Evolutionary conservation across 2,888 invertebrate genomes (phyloP).

Genomic region (Anarsia innoxiella): DNA sequence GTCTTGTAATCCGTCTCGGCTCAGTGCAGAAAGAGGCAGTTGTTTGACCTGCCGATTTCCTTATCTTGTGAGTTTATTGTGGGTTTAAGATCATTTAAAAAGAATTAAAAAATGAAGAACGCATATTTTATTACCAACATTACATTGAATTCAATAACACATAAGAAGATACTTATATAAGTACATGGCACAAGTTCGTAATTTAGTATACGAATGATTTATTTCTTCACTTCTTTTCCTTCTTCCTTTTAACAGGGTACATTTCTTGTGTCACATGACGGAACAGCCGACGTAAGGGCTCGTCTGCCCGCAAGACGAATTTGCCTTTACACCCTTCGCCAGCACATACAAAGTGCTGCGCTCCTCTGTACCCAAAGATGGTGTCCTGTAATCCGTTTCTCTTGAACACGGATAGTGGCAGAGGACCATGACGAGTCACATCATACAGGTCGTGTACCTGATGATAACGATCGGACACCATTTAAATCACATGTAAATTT

Average conservation of each 20-base stretch:
- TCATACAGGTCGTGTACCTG: constrained; percentile 71
- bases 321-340: too few species aligned
- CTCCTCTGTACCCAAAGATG: constrained; percentile 59
- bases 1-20: constrained; percentile 63
- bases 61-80: constrained; percentile 5
- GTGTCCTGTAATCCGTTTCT: constrained; percentile 65
- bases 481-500: background rate
- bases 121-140: constrained; percentile 1
- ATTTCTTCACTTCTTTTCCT: constrained; percentile 33
- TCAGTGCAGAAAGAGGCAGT: constrained; percentile 57
- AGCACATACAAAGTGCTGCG: constrained; percentile 51
- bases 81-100: too few species aligned
- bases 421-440: constrained; percentile 57
- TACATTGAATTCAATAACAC: too few species aligned
- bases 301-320: too few species aligned
- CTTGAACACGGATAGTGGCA: constrained; percentile 52
- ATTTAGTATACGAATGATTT: too few species aligned
- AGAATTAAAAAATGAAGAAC: background rate
- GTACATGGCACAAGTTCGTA: too few species aligned
- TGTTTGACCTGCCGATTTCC: constrained; percentile 45
- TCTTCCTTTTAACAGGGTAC: constrained; percentile 40
- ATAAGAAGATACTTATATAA: too few species aligned
- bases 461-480: constrained; percentile 41
- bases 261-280: constrained; percentile 52
- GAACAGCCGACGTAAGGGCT: too few species aligned